phyloP scores from a whole-genome alignment of 2,113 vertebrate genomes.

The Gymnarchus niloticus region DNA sequence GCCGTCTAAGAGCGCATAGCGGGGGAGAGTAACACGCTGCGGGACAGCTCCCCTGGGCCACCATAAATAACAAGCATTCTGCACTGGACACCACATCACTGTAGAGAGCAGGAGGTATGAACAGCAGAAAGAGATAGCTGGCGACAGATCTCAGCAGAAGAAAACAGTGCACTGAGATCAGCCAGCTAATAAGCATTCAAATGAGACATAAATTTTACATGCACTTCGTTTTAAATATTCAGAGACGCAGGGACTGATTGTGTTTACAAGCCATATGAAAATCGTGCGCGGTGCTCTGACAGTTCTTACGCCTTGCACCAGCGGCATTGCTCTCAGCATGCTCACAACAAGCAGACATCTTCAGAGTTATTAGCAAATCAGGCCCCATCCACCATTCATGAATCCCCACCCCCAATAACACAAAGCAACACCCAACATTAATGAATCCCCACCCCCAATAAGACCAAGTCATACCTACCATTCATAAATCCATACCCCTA shows the following conservation, averaged over 20 bases:
- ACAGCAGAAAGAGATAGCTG: not conserved
- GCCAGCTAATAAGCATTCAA: constrained; percentile 97
- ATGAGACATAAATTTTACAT: constrained; percentile 99
- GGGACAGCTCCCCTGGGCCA: not conserved
- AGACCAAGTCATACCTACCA: not conserved
- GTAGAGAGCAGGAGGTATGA: not conserved
- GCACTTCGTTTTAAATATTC: constrained; percentile 98
- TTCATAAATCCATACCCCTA: not conserved
- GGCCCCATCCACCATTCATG: not conserved
- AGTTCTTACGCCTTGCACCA: not conserved
- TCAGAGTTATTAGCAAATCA: not conserved
- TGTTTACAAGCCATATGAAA: constrained; percentile 89
- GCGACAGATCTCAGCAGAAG: constrained; percentile 82
- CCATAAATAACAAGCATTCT: constrained; percentile 64
- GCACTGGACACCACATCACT: constrained; percentile 56
- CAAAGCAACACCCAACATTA: not conserved
- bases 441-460: not conserved
- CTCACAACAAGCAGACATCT: not conserved
- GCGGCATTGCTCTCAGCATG: not conserved
- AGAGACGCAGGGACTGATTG: constrained; percentile 90
- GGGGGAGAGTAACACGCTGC: not conserved
- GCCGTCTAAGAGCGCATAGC: not conserved
- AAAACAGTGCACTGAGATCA: constrained; percentile 92
- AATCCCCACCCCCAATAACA: not conserved
- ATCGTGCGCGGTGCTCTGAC: constrained; percentile 70